phyloP scores from a whole-genome alignment of 2,797 vertebrate species.

The Trachurus trachurus region DNA sequence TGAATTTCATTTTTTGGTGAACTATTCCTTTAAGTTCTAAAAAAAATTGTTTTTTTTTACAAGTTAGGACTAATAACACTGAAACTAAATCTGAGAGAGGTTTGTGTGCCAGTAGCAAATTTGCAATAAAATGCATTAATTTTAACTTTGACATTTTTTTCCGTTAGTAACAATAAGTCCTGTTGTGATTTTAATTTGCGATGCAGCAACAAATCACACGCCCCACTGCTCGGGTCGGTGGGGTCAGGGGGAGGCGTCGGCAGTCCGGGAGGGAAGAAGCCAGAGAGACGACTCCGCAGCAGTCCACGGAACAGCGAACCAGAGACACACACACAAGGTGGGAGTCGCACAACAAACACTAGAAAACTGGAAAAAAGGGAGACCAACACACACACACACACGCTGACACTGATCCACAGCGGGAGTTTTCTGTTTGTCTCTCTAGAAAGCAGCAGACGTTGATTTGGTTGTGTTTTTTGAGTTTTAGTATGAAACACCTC shows the following conservation, averaged over 20 bases:
- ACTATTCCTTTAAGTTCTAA: too few species aligned
- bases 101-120: neutral
- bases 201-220: slow-evolving; percentile 79
- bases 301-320: slow-evolving; percentile 94
- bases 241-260: slow-evolving; percentile 84
- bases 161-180: neutral
- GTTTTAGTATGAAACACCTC: slow-evolving; percentile 7
- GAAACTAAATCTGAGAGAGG: neutral
- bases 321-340: slow-evolving; percentile 91
- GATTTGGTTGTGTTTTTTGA: slow-evolving; percentile 5
- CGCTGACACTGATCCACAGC: neutral
- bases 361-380: neutral
- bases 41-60: neutral
- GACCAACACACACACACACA: slow-evolving; percentile 22
- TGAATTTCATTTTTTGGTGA: too few species aligned
- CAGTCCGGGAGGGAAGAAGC: slow-evolving; percentile 90
- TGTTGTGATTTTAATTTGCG: slow-evolving; percentile 9
- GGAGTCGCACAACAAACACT: slow-evolving; percentile 39
- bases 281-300: slow-evolving; percentile 91
- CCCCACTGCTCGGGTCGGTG: slow-evolving; percentile 73
- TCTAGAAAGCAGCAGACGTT: neutral
- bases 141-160: neutral
- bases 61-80: neutral
- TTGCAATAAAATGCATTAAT: neutral
- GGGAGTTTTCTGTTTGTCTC: slow-evolving; percentile 1